These are phyloP conservation scores for Lacerta agilis DNA, from an alignment of 2,797 vertebrate genomes.

Conservation along the genomic window DNA sequence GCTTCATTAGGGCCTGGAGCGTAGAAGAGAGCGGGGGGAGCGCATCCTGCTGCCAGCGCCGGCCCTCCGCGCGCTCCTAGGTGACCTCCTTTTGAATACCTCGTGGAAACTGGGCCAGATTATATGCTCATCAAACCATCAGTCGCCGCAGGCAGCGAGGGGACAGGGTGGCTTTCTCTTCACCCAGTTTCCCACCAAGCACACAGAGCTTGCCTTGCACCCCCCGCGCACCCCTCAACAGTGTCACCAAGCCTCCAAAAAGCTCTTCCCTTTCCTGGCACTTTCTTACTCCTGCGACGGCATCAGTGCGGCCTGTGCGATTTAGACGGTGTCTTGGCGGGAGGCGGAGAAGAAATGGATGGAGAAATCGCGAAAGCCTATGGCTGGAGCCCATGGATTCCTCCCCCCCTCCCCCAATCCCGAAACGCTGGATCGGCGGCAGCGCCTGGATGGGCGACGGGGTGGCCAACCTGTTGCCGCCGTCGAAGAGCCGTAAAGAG, in stretches of 20 bases:
- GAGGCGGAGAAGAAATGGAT: not conserved
- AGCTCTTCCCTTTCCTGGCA: not conserved
- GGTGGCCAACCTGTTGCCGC: not conserved
- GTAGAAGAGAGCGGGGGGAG: no score
- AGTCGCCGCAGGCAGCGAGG: not conserved
- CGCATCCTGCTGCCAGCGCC: not conserved
- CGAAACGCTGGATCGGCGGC: not conserved
- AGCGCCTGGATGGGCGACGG: not conserved
- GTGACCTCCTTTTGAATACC: constrained; percentile 3
- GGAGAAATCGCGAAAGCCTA: not conserved
- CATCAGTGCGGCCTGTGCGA: not conserved
- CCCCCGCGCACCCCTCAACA: no score
- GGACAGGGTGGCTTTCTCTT: not conserved
- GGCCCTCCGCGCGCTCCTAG: not conserved
- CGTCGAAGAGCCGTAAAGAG: not conserved
- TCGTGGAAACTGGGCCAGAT: not conserved
- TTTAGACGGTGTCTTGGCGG: not conserved
- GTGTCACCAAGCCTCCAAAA: not conserved
- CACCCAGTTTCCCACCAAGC: not conserved
- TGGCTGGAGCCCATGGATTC: not conserved
- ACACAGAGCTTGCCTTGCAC: not conserved
- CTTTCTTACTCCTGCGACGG: not conserved
- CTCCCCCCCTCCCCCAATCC: not conserved
- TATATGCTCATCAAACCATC: not conserved
- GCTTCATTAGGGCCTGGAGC: no score